phyloP scores from a whole-genome alignment of 2,888 invertebrate species.

The Danaus chrysippus region DNA sequence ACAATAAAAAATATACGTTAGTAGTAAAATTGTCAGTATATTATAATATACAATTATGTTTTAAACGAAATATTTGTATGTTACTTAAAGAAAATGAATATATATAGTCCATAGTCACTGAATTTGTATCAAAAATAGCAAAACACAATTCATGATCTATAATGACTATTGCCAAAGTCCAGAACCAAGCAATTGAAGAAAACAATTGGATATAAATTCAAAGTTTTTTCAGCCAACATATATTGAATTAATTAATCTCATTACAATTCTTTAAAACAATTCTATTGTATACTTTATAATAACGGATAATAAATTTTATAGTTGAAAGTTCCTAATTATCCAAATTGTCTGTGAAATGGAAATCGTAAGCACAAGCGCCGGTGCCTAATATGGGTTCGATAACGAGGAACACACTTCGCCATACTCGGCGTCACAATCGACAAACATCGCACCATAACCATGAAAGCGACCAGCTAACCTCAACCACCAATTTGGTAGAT shows the following conservation, averaged over 20 bases:
- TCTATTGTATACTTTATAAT: not conserved
- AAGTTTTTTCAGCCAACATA: not conserved
- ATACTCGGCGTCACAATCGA: slow-evolving; percentile 37
- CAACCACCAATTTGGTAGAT: slow-evolving; percentile 10
- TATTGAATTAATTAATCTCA: not conserved
- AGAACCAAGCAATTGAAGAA: slow-evolving; percentile 19
- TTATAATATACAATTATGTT: no score
- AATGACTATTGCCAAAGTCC: slow-evolving; percentile 23
- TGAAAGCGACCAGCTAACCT: slow-evolving; percentile 6
- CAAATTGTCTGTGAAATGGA: slow-evolving; percentile 11
- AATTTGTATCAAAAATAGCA: slow-evolving; percentile 27
- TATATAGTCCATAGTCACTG: not conserved
- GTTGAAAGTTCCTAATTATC: slow-evolving; percentile 23
- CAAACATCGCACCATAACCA: slow-evolving; percentile 20
- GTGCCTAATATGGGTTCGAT: slow-evolving; percentile 41
- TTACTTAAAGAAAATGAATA: not conserved
- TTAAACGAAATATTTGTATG: no score
- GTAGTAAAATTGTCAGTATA: no score
- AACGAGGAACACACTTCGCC: slow-evolving; percentile 38
- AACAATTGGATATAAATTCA: slow-evolving; percentile 1
- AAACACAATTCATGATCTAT: slow-evolving; percentile 33
- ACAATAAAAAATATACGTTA: no score
- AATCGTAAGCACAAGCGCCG: slow-evolving; percentile 30
- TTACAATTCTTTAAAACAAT: not conserved
- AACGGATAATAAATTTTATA: not conserved